A percentile compares a stretch with the other conserved stretches of the same genome.
Conservation (phyloP, 2,888 invertebrate species). For the Cybosia mesomella region DNA sequence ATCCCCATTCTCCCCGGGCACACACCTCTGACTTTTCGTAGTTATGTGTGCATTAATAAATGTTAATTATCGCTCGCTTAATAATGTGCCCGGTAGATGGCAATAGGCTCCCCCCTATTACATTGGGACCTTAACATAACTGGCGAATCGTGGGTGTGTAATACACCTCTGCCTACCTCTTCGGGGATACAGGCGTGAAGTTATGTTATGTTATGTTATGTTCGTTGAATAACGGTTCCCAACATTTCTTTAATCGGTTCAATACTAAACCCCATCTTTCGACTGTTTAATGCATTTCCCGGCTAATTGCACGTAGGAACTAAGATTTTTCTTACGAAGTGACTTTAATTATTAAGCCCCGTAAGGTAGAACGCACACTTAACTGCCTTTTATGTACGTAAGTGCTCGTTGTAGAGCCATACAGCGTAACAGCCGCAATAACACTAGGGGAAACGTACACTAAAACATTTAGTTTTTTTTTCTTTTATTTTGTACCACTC, state of each 20-base stretch:
- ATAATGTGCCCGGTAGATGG: too few species aligned
- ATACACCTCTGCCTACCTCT: too few species aligned
- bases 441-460: slow-evolving; percentile 30
- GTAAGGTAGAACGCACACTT: slow-evolving; percentile 48
- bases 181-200: too few species aligned
- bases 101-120: too few species aligned
- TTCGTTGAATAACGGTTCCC: not conserved
- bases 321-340: slow-evolving; percentile 47
- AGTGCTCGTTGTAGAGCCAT: slow-evolving; percentile 48
- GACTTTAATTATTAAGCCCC: slow-evolving; percentile 49
- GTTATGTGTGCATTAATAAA: too few species aligned
- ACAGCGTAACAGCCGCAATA: slow-evolving; percentile 40
- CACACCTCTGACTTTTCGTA: too few species aligned
- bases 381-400: slow-evolving; percentile 46
- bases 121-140: too few species aligned
- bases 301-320: slow-evolving; percentile 32
- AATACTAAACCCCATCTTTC: not conserved
- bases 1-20: too few species aligned
- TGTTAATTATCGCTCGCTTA: too few species aligned
- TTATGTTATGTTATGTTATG: too few species aligned
- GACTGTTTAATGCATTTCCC: not conserved
- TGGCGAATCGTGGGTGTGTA: too few species aligned
- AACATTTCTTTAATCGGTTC: not conserved
- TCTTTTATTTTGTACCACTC: too few species aligned
- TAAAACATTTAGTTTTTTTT: not conserved